Evolutionary conservation across 2,797 vertebrate species (phyloP).

Genomic region (Eupleurogrammus muticus): DNA sequence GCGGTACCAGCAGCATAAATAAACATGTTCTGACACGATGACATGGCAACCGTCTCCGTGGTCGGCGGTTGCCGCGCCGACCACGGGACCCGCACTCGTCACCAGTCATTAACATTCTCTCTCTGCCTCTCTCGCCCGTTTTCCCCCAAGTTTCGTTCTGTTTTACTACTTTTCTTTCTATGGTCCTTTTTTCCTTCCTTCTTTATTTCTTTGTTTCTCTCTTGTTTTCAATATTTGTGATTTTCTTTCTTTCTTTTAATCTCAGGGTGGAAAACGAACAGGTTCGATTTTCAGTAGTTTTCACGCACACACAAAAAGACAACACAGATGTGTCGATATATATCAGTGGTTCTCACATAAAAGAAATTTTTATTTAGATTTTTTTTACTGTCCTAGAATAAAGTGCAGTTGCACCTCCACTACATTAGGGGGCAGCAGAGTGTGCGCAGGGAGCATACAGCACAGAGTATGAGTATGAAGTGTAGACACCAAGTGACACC

Average conservation of each 20-base stretch:
- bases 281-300: conserved; percentile 27
- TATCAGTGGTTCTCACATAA: too few relatives aligned
- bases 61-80: conserved; percentile 49
- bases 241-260: not conserved
- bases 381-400: too few relatives aligned
- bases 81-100: conserved; percentile 47
- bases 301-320: not conserved
- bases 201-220: conserved; percentile 3
- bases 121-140: not conserved
- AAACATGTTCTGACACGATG: conserved; percentile 59
- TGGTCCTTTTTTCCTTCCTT: not conserved
- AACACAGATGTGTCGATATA: not conserved
- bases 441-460: too few relatives aligned
- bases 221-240: not conserved
- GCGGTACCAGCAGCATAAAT: conserved; percentile 49
- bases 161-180: not conserved
- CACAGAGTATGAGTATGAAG: too few relatives aligned
- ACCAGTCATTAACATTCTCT: conserved; percentile 43
- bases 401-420: too few relatives aligned
- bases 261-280: too few relatives aligned
- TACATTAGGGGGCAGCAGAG: too few relatives aligned
- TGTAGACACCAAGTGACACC: too few relatives aligned
- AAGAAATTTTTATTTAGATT: too few relatives aligned
- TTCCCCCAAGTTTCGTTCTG: not conserved
- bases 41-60: conserved; percentile 58